Evolutionary conservation across 2,888 invertebrate genomes (phyloP), one percentile per base, ranked within the genome.

Genomic region (Tribolium freemani): DNA sequence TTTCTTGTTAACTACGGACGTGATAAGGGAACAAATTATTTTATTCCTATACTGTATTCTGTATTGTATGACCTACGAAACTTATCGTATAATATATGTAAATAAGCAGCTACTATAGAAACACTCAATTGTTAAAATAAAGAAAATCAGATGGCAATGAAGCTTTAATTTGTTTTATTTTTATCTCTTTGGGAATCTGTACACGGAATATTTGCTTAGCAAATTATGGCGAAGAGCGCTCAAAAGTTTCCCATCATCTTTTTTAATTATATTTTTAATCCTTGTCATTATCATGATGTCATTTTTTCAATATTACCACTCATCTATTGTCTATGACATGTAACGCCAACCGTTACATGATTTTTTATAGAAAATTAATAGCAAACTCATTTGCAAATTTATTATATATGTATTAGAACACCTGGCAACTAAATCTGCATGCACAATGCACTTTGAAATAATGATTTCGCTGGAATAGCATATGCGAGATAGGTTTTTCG

Each of bases 1-100:
- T 64, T 64, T 64, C 54, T 64, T 64, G 64, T 64, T 53, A 64
- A 64, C 64, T 54, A 64, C 9, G 16, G 21, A 64, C 64, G 64
- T 64, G 64, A 16, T 44, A 10, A 26, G 64, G 53, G 53, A 64
- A 38, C n/a, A 54, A 54, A 64, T 54, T 45, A 5, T 38, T 20
- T 61, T 61, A n/a, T 38, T 38, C 8, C 38, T 38, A n/a, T n/a
- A 8, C 38, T 38, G 38, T 38, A 38, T 38, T 38, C 38, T 38
- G 38, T 38, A 9, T 38, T 38, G 38, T 38, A 38, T 38, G 38
- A 38, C 38, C 38, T 38, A 38, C 38, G 38, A 38, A 38, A 38
- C n/a, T n/a, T 38, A 38, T 38, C 26, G 5, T 9, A 8, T 38
- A 38, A 38, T 38, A n/a, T 38, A 38, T 38, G 38, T 38, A 38